Evolutionary conservation across 2,797 vertebrate genomes (phyloP).

Genomic region (Oreochromis grahami): DNA sequence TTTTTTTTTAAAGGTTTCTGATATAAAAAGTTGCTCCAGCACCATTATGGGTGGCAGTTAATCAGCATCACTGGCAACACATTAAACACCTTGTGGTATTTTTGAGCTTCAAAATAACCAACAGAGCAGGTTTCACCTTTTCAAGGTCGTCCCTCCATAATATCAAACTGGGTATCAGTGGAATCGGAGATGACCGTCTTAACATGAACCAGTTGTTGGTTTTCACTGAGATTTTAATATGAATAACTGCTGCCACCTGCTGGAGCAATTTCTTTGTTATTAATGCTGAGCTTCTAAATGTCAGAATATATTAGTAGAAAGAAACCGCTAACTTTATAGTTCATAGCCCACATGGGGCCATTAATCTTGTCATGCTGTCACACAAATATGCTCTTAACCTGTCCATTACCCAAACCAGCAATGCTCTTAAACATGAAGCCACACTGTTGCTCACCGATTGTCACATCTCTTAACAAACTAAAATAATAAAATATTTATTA

Average conservation of each 20-base stretch:
- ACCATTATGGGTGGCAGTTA: background rate
- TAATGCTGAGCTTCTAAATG: background rate
- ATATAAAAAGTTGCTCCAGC: background rate
- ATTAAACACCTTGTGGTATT: background rate
- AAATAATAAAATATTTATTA: background rate
- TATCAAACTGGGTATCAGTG: background rate
- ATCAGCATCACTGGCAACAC: background rate
- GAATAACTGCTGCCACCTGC: slow-evolving; percentile 36
- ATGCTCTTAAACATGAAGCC: background rate
- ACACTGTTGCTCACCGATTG: background rate
- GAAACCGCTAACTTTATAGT: background rate
- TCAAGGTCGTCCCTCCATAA: background rate
- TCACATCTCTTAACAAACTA: background rate
- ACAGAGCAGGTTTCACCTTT: background rate
- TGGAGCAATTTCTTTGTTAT: background rate
- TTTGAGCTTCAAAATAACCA: background rate
- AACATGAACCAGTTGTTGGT: background rate
- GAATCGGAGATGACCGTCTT: rapidly evolving
- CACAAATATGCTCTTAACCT: background rate
- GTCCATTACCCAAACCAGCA: background rate
- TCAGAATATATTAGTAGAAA: background rate
- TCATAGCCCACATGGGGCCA: background rate
- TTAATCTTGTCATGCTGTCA: rapidly evolving
- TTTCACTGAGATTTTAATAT: background rate
- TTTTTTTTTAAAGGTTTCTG: background rate